phyloP scores from a whole-genome alignment of 1,140 invertebrate species.

The Monomorium pharaonis region DNA sequence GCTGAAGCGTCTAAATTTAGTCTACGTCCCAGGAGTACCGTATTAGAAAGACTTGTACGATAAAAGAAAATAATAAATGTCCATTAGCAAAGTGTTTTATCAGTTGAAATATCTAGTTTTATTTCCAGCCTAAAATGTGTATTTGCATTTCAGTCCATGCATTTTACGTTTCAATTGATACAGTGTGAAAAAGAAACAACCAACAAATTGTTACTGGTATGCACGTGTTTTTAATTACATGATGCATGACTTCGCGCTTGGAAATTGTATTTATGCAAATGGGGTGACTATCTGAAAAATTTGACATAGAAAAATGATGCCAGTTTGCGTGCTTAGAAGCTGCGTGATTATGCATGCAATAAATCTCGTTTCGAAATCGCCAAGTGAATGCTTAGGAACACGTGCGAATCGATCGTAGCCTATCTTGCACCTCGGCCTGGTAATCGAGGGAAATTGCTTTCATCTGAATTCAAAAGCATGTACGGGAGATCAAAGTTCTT shows the following conservation, averaged over 20 bases:
- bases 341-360: slow-evolving; percentile 52
- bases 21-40: neutral
- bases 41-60: neutral
- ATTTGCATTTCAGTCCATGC: neutral
- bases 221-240: slow-evolving; percentile 46
- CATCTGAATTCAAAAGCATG: slow-evolving; percentile 67
- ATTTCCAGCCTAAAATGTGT: neutral
- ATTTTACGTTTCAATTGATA: neutral
- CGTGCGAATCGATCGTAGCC: slow-evolving; percentile 56
- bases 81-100: neutral
- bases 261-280: slow-evolving; percentile 56
- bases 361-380: slow-evolving; percentile 62
- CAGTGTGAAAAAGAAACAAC: slow-evolving; percentile 22
- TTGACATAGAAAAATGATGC: slow-evolving; percentile 61
- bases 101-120: neutral
- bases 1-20: slow-evolving; percentile 26
- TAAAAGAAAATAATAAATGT: neutral
- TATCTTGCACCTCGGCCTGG: slow-evolving; percentile 37
- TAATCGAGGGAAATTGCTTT: slow-evolving; percentile 71
- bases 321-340: slow-evolving; percentile 53
- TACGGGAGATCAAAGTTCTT: slow-evolving; percentile 70
- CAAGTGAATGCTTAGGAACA: slow-evolving; percentile 61
- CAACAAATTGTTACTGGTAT: slow-evolving; percentile 41
- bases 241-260: slow-evolving; percentile 55
- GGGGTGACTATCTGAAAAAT: slow-evolving; percentile 63